Evolutionary conservation across 2,113 vertebrate species (phyloP).

Genomic region (Lagopus muta): DNA sequence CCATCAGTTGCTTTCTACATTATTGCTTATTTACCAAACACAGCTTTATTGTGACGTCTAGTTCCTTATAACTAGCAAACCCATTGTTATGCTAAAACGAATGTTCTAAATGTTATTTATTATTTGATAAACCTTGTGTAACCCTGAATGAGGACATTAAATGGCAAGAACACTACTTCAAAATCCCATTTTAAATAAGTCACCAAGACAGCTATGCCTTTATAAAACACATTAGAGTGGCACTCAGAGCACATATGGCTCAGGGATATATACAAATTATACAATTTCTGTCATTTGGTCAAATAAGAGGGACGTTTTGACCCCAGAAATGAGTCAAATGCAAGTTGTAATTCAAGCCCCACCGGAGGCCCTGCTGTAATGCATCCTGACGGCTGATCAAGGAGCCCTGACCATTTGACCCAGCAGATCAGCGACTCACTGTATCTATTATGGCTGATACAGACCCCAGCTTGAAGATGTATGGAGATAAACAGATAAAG

Average conservation of each 20-base stretch:
- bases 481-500: conserved; percentile 38
- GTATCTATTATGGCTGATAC: conserved; percentile 74
- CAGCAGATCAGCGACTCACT: conserved; percentile 79
- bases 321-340: conserved; percentile 86
- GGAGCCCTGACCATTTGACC: conserved; percentile 87
- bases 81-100: conserved; percentile 73
- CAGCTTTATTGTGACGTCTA: conserved; percentile 11
- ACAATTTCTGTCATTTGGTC: conserved; percentile 90
- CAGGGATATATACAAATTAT: conserved; percentile 92
- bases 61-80: conserved; percentile 59
- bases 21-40: conserved; percentile 70
- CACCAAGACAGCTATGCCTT: conserved; percentile 84
- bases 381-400: conserved; percentile 85
- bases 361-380: conserved; percentile 84
- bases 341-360: conserved; percentile 89
- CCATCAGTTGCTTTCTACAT: conserved; percentile 25
- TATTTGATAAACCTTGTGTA: conserved; percentile 81
- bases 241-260: conserved; percentile 86
- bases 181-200: conserved; percentile 89
- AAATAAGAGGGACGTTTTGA: conserved; percentile 86
- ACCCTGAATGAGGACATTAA: conserved; percentile 82
- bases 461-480: conserved; percentile 23
- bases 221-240: conserved; percentile 87
- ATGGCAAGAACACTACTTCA: conserved; percentile 80
- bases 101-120: conserved; percentile 73